Evolutionary conservation across 2,797 vertebrate genomes (phyloP).

Genomic region (Pogonophryne albipinna): DNA sequence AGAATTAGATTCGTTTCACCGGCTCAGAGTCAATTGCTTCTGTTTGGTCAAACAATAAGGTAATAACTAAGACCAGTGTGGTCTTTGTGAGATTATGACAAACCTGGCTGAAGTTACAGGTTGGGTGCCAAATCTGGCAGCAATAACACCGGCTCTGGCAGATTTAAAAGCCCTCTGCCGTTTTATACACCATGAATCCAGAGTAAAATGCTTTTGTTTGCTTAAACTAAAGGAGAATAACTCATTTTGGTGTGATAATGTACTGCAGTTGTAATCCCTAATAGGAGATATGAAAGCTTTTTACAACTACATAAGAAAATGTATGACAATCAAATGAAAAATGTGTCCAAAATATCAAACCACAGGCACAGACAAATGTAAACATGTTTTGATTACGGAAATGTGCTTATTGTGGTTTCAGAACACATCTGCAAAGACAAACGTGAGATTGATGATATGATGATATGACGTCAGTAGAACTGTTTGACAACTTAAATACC

Average conservation of each 20-base stretch:
- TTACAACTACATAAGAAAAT: neutral
- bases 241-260: slow-evolving; percentile 3
- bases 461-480: neutral
- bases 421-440: neutral
- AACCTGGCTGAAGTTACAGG: too few relatives aligned
- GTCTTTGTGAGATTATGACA: too few relatives aligned
- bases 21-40: too few relatives aligned
- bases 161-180: too few relatives aligned
- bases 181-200: too few relatives aligned
- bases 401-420: neutral
- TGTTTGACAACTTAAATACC: neutral
- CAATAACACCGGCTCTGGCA: too few relatives aligned
- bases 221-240: neutral
- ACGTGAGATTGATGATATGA: slow-evolving; percentile 2
- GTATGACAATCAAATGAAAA: neutral
- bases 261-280: slow-evolving; percentile 17
- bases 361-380: neutral
- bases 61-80: too few relatives aligned
- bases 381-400: slow-evolving; percentile 1
- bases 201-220: too few relatives aligned
- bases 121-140: too few relatives aligned
- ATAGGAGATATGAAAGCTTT: slow-evolving; percentile 3
- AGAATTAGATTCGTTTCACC: too few relatives aligned
- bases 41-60: too few relatives aligned
- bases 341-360: neutral